Base-by-base conservation (phyloP, 1,140 invertebrate genomes). In the Xylocopa sonorina region DNA sequence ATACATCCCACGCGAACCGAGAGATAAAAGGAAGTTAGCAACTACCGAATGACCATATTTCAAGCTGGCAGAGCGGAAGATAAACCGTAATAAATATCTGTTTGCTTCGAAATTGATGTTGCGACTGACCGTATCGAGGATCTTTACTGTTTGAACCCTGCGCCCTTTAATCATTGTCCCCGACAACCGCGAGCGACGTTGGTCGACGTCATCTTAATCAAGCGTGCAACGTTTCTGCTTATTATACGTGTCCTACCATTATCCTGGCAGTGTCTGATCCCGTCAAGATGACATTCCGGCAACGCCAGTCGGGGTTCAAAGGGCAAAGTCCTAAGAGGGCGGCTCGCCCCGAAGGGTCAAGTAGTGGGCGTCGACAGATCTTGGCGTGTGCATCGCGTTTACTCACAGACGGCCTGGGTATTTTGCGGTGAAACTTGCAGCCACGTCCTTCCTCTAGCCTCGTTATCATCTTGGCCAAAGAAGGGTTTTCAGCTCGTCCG, bases 341-440 rank as follows among this genome's bases (percentile, higher is more conserved):
- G 12, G 27, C 38, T 27, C n/a, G n/a, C n/a, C 51, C n/a, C 73
- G 73, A 75, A 67, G 63, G 63, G 74, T 68, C 74, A 76, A 76
- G 63, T 57, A 58, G 64, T 55, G 63, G 74, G 51, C 73, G 73
- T 67, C 51, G 63, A 76, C 74, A 41, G 38, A 62, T 68, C 63
- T 57, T 76, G 41, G 51, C 63, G 50, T 43, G 63, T 57, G 74
- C 41, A 76, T 76, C 74, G 53, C 74, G 63, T 57, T 76, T 76
- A 57, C 73, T 67, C 38, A 34, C 50, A 76, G 73, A 57, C 50
- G 38, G 29, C 63, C 48, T 14, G 51, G 50, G 51, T 68, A 76
- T 76, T 75, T 68, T 68, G 74, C 50, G 63, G 73, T 29, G 74
- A 76, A 76, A 76, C 74, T 76, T 76, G 74, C 46, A 76, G 63